A percentile compares a stretch with the other conserved stretches of the same genome.
phyloP scores from a whole-genome alignment of 2,888 invertebrate species.

The Athalia circularis region DNA sequence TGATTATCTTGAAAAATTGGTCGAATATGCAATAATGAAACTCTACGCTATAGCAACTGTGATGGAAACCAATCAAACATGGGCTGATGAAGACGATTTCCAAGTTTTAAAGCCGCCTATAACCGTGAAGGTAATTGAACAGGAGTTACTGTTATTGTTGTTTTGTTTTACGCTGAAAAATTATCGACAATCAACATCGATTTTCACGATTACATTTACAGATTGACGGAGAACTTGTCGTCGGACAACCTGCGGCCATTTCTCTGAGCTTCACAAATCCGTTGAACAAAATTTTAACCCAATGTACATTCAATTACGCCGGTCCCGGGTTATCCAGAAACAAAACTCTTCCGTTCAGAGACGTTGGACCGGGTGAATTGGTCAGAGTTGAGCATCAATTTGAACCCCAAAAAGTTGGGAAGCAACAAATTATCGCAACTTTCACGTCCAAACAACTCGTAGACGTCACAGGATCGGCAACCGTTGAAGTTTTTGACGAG shows the following conservation, averaged over 20 bases:
- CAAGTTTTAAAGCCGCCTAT: constrained; percentile 85
- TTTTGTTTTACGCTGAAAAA: neutral
- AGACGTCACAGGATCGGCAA: constrained; percentile 81
- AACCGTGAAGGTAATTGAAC: constrained; percentile 78
- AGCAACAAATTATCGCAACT: constrained; percentile 81
- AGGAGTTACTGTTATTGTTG: no score
- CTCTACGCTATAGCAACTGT: constrained; percentile 87
- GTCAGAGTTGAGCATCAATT: constrained; percentile 78
- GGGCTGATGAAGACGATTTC: constrained; percentile 90
- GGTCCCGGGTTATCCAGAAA: constrained; percentile 81
- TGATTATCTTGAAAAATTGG: constrained; percentile 86
- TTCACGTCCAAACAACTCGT: constrained; percentile 83
- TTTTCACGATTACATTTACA: constrained; percentile 65
- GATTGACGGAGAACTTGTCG: constrained; percentile 79
- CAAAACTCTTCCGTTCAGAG: constrained; percentile 76
- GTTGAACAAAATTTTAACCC: constrained; percentile 78
- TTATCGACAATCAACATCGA: neutral
- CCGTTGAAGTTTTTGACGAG: no score
- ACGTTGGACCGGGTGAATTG: constrained; percentile 77
- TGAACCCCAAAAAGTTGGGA: constrained; percentile 80
- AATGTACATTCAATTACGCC: constrained; percentile 83
- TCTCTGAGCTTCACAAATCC: constrained; percentile 83
- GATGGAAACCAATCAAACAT: constrained; percentile 87
- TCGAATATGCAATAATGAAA: constrained; percentile 88
- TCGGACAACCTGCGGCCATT: constrained; percentile 77